Conservation (phyloP, 2,888 invertebrate genomes). For the Trachelus troglodyta region DNA sequence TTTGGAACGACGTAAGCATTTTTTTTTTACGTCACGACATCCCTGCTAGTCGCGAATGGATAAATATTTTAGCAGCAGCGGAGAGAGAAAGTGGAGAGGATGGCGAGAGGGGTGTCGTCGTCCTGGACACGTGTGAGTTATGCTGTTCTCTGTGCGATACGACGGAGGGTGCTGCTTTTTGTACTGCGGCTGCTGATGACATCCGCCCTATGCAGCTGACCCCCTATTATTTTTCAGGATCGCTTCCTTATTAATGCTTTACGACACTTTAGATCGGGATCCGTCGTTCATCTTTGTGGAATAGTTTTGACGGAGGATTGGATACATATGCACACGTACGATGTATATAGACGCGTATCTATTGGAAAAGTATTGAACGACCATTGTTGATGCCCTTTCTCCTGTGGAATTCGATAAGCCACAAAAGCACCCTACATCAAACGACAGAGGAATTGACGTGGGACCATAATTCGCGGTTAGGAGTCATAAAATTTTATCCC, state of each 20-base stretch:
- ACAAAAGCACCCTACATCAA: not conserved
- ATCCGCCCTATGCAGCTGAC: slow-evolving; percentile 51
- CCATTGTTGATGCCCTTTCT: not conserved
- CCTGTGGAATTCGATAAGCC: not conserved
- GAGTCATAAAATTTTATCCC: not conserved
- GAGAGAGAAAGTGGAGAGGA: not conserved
- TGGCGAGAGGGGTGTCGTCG: slow-evolving; percentile 11
- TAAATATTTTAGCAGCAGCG: slow-evolving; percentile 3
- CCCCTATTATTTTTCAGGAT: slow-evolving; percentile 48
- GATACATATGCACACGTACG: not conserved
- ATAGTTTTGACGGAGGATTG: not conserved
- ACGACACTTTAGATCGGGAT: not conserved
- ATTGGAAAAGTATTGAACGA: not conserved
- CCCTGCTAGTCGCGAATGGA: not conserved
- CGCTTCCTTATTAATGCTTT: slow-evolving; percentile 30
- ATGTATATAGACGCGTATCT: not conserved
- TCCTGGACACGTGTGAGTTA: slow-evolving; percentile 29
- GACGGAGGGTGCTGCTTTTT: slow-evolving; percentile 27
- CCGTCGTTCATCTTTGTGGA: not conserved
- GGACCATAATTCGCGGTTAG: not conserved
- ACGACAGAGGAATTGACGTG: not conserved
- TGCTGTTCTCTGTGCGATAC: slow-evolving; percentile 17
- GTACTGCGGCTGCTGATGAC: slow-evolving; percentile 51
- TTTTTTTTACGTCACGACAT: not conserved
- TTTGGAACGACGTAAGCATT: not conserved